Percentiles rank a stretch among this genome's conserved stretches.
phyloP scores from a whole-genome alignment of 2,797 vertebrate genomes.

The Thamnophis elegans region DNA sequence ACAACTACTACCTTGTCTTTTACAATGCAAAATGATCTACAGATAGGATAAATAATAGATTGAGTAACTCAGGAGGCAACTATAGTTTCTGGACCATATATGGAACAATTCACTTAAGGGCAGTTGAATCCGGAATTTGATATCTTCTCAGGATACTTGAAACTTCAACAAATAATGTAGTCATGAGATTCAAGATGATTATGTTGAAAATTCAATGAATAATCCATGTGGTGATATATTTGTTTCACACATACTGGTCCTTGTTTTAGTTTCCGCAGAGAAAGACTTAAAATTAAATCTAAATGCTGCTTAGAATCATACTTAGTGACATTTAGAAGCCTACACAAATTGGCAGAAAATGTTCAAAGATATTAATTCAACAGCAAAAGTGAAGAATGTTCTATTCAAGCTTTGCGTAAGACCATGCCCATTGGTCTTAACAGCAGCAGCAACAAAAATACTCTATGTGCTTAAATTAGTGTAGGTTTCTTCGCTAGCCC shows the following conservation, averaged over 20 bases:
- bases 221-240: slow-evolving; percentile 4
- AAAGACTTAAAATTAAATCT: neutral
- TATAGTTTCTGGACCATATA: neutral
- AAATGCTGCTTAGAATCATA: neutral
- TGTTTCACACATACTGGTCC: neutral
- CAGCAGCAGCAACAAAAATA: neutral
- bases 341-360: neutral
- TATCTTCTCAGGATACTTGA: neutral
- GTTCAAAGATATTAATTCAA: neutral
- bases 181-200: neutral
- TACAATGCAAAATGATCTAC: neutral
- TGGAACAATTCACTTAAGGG: neutral
- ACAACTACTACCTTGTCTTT: neutral
- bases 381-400: neutral
- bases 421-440: neutral
- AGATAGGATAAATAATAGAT: neutral
- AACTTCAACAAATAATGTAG: slow-evolving; percentile 12
- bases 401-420: neutral
- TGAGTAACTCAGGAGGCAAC: neutral
- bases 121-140: neutral
- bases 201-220: slow-evolving; percentile 1
- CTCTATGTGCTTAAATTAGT: neutral
- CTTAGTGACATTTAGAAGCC: neutral
- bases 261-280: neutral
- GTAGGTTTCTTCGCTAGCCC: neutral